phyloP scores from a whole-genome alignment of 2,888 invertebrate genomes.

The Melanotus villosus region DNA sequence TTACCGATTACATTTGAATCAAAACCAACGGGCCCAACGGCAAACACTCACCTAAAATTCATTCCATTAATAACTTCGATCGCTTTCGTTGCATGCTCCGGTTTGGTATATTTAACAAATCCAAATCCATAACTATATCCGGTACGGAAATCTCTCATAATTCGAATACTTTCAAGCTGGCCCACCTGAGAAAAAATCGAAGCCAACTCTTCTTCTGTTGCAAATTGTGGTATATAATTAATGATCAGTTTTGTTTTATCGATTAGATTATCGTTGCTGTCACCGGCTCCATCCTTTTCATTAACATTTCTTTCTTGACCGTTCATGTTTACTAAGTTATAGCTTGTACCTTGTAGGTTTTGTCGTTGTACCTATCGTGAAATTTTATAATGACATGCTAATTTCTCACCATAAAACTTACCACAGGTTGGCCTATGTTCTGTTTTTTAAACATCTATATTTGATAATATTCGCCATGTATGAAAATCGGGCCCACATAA shows the following conservation, averaged over 20 bases:
- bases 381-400: too few species aligned
- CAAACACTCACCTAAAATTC: slow-evolving; percentile 62
- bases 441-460: slow-evolving; percentile 12
- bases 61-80: slow-evolving; percentile 88
- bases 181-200: slow-evolving; percentile 92
- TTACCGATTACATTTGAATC: too few species aligned
- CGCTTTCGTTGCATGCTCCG: slow-evolving; percentile 89
- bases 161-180: slow-evolving; percentile 89
- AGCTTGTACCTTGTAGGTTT: not conserved
- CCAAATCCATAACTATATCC: slow-evolving; percentile 98
- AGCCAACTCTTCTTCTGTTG: slow-evolving; percentile 92
- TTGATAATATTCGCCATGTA: not conserved
- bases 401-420: not conserved
- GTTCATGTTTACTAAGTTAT: slow-evolving; percentile 20
- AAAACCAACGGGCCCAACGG: too few species aligned
- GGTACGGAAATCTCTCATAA: slow-evolving; percentile 91
- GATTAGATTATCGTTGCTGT: slow-evolving; percentile 53
- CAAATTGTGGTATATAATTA: slow-evolving; percentile 95
- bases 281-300: slow-evolving; percentile 60
- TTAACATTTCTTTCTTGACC: slow-evolving; percentile 15
- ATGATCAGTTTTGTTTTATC: slow-evolving; percentile 89
- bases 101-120: slow-evolving; percentile 91
- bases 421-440: not conserved
- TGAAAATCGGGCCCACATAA: not conserved
- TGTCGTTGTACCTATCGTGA: slow-evolving; percentile 1